Conservation (phyloP, 2,888 invertebrate genomes). For the Plagodis dolabraria region DNA sequence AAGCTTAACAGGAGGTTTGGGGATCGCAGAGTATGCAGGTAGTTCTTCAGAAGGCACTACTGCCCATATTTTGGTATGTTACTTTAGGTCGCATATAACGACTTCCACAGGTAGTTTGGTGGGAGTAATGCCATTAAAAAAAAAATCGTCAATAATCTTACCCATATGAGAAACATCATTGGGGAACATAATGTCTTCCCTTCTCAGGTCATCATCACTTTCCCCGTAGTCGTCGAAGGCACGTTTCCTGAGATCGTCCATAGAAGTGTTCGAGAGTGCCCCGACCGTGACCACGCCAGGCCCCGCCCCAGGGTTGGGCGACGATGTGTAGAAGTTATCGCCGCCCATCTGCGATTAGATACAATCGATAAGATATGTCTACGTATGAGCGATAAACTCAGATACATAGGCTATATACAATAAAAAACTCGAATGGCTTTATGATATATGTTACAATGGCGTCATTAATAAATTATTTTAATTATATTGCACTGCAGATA, state of each 20-base stretch:
- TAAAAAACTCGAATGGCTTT: too few relatives aligned
- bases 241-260: conserved; percentile 84
- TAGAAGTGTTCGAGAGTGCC: conserved; percentile 87
- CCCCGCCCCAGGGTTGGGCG: conserved; percentile 69
- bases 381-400: not conserved
- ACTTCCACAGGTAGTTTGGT: too few relatives aligned
- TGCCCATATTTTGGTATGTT: too few relatives aligned
- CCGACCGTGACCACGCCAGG: conserved; percentile 73
- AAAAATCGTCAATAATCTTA: conserved; percentile 44
- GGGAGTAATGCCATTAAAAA: too few relatives aligned
- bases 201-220: conserved; percentile 94
- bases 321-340: conserved; percentile 80
- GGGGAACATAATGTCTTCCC: conserved; percentile 94
- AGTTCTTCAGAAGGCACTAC: too few relatives aligned
- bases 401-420: not conserved
- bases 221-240: conserved; percentile 93
- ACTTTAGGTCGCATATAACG: too few relatives aligned
- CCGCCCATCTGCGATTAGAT: conserved; percentile 56
- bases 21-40: too few relatives aligned
- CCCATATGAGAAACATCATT: conserved; percentile 87
- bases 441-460: too few relatives aligned
- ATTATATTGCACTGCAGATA: too few relatives aligned
- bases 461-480: too few relatives aligned
- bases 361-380: not conserved
- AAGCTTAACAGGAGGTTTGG: too few relatives aligned